Evolutionary conservation across 2,113 vertebrate species (phyloP).

Genomic region (Scomber scombrus): DNA sequence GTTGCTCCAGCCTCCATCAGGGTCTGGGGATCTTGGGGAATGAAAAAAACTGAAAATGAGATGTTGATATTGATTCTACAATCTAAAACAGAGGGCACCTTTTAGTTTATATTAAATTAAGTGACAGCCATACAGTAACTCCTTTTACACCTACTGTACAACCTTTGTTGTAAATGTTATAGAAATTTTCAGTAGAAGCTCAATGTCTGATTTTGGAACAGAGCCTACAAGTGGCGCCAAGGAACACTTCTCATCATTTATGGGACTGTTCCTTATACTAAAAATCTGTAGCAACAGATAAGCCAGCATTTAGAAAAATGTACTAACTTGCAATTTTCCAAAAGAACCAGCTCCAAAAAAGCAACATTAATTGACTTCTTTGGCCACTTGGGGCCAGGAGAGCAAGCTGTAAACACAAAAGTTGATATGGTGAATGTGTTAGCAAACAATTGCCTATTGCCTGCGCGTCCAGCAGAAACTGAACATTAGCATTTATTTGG

Average conservation of each 20-base stretch:
- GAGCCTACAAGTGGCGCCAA: background rate
- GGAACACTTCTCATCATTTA: background rate
- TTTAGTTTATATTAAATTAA: constrained; percentile 57
- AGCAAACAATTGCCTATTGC: no score
- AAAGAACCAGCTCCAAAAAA: no score
- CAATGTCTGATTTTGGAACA: constrained; percentile 13
- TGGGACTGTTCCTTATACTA: no score
- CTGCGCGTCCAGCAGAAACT: no score
- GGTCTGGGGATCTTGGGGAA: constrained; percentile 63
- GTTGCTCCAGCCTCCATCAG: constrained; percentile 56
- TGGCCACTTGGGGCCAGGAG: no score
- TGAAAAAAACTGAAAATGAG: constrained; percentile 67
- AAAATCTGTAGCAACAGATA: no score
- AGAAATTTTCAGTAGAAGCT: background rate
- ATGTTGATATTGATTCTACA: constrained; percentile 74
- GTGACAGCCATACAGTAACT: constrained; percentile 36
- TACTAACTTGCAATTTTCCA: no score
- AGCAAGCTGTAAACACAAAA: no score
- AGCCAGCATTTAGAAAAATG: no score
- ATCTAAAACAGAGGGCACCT: constrained; percentile 69
- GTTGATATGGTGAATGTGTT: no score
- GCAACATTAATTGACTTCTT: no score
- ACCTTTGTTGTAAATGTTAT: constrained; percentile 33
- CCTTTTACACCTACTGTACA: constrained; percentile 28
- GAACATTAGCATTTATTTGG: no score